Evolutionary conservation across 2,888 invertebrate genomes (phyloP).

Genomic region (Ariolimax columbianus): DNA sequence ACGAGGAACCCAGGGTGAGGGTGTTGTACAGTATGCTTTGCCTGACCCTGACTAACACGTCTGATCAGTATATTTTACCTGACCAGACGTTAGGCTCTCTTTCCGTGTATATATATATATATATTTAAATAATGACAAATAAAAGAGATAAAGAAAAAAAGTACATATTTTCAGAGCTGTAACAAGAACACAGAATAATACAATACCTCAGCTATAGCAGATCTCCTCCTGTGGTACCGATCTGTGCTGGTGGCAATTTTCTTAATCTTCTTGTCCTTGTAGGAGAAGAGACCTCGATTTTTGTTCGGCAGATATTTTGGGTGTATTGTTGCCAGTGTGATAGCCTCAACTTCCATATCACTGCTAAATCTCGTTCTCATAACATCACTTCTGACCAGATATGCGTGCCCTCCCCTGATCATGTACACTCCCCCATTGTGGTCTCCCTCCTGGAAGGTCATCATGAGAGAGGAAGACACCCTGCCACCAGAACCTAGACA

Average conservation of each 20-base stretch:
- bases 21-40: no score
- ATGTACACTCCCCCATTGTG: constrained; percentile 28
- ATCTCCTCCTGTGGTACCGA: constrained; percentile 58
- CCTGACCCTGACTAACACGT: no score
- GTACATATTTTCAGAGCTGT: no score
- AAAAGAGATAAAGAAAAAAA: no score
- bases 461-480: constrained; percentile 6
- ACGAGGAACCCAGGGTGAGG: no score
- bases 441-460: constrained; percentile 25
- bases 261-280: constrained; percentile 53
- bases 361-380: not conserved
- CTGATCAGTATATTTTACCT: no score
- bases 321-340: constrained; percentile 37
- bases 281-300: constrained; percentile 38
- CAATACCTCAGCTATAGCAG: constrained; percentile 62
- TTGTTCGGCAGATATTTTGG: constrained; percentile 44
- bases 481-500: not conserved
- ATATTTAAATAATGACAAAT: no score
- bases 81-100: no score
- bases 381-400: constrained; percentile 23
- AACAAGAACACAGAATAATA: constrained; percentile 1
- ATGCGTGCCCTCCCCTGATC: constrained; percentile 36
- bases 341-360: constrained; percentile 21
- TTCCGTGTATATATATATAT: no score
- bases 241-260: constrained; percentile 50